Evolutionary conservation across 2,888 invertebrate species (phyloP).

Genomic region (Invenusta paracnida): DNA sequence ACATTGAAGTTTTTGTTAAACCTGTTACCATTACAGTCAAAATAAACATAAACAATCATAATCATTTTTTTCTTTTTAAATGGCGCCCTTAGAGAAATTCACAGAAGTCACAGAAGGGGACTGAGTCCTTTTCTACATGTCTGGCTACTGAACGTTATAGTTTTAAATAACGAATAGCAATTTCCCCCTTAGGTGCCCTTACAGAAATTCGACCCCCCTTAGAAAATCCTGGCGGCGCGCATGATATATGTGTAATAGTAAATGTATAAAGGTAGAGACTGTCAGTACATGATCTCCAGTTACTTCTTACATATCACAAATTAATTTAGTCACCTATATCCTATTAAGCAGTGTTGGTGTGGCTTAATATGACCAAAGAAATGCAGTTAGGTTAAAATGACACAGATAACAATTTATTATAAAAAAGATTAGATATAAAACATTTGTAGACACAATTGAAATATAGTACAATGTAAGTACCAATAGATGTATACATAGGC

Average conservation of each 20-base stretch:
- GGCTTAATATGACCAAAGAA: no score
- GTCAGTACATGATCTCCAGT: no score
- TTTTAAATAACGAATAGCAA: conserved; percentile 23
- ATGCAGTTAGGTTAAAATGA: no score
- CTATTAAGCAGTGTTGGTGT: no score
- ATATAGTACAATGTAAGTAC: no score
- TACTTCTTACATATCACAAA: no score
- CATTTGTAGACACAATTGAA: no score
- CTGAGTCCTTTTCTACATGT: conserved; percentile 29
- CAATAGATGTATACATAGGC: no score
- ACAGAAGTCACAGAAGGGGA: neutral
- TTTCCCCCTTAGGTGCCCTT: conserved; percentile 5
- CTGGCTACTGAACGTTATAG: conserved; percentile 27
- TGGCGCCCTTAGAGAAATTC: neutral
- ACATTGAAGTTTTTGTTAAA: neutral
- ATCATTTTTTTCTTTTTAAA: neutral
- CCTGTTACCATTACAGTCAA: neutral
- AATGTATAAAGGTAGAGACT: no score
- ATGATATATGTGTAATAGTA: neutral
- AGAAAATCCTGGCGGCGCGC: conserved; percentile 23
- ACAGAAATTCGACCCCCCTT: conserved; percentile 27
- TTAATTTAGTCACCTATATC: no score
- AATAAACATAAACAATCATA: neutral
- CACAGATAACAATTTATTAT: no score
- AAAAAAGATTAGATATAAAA: no score